Evolutionary conservation across 2,113 vertebrate genomes (phyloP).

Genomic region (Bettongia penicillata): DNA sequence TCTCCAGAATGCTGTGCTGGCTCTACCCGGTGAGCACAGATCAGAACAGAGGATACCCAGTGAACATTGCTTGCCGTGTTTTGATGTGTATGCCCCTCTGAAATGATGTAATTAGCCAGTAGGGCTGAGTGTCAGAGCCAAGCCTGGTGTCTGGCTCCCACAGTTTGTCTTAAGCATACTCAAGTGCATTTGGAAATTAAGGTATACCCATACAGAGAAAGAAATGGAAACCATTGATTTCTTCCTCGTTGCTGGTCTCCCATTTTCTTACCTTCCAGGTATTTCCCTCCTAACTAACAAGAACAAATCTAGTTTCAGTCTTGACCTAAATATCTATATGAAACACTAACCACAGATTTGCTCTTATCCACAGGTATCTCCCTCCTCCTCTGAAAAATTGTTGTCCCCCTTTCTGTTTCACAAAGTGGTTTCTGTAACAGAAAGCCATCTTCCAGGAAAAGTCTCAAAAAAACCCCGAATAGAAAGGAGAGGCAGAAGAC

Average conservation of each 20-base stretch:
- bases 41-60: constrained; percentile 21
- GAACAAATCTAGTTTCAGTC: background rate
- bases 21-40: background rate
- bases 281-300: constrained; percentile 34
- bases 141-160: constrained; percentile 3
- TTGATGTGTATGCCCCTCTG: constrained; percentile 25
- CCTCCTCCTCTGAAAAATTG: constrained; percentile 14
- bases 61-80: constrained; percentile 26
- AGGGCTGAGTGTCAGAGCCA: constrained; percentile 40
- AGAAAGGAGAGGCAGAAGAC: constrained; percentile 12
- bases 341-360: constrained; percentile 36
- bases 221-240: constrained; percentile 47
- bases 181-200: constrained; percentile 28
- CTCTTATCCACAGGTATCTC: constrained; percentile 38
- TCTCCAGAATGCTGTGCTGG: background rate
- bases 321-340: constrained; percentile 53
- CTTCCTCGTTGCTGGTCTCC: constrained; percentile 12
- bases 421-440: background rate
- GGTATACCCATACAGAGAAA: constrained; percentile 7
- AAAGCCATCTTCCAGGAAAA: constrained; percentile 44
- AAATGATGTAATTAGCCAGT: constrained; percentile 36
- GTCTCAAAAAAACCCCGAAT: background rate
- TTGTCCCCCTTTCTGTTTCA: background rate
- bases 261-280: background rate
- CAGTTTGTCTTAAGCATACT: constrained; percentile 42